Conservation (phyloP, 1,140 invertebrate species). For the Nasonia vitripennis region DNA sequence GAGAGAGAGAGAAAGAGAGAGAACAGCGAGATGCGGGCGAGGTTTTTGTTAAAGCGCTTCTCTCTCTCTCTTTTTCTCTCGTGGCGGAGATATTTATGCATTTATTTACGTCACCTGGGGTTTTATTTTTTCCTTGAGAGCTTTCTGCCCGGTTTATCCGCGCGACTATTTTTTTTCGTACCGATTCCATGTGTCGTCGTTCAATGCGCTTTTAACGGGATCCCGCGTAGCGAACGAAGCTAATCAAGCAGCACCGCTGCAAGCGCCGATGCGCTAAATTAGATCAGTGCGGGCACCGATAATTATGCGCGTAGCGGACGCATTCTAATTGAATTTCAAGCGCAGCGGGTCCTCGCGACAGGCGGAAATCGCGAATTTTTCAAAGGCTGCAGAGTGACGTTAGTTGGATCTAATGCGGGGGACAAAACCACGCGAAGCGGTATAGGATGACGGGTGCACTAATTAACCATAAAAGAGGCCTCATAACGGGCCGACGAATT, state of each 20-base stretch:
- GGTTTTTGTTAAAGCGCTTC: too few species aligned
- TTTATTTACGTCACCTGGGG: neutral
- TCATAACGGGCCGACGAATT: neutral
- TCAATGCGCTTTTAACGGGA: too few species aligned
- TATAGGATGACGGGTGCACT: neutral
- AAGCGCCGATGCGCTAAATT: neutral
- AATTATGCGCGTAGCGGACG: neutral
- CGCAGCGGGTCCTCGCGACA: too few species aligned
- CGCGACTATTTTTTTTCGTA: too few species aligned
- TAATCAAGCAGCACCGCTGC: too few species aligned
- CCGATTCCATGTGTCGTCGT: too few species aligned
- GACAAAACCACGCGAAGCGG: neutral
- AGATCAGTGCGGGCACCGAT: neutral
- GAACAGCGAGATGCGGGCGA: too few species aligned
- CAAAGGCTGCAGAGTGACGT: too few species aligned
- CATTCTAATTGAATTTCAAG: neutral
- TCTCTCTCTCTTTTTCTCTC: neutral
- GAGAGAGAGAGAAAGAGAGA: too few species aligned
- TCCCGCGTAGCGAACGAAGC: too few species aligned
- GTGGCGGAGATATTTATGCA: neutral
- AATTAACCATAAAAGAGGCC: slow-evolving; percentile 18
- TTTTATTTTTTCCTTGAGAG: neutral
- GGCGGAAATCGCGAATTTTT: neutral
- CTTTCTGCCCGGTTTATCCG: neutral
- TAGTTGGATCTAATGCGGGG: too few species aligned